Conservation (phyloP, 64 coral and sea anemone species). For the Catalaphyllia jardinei region DNA sequence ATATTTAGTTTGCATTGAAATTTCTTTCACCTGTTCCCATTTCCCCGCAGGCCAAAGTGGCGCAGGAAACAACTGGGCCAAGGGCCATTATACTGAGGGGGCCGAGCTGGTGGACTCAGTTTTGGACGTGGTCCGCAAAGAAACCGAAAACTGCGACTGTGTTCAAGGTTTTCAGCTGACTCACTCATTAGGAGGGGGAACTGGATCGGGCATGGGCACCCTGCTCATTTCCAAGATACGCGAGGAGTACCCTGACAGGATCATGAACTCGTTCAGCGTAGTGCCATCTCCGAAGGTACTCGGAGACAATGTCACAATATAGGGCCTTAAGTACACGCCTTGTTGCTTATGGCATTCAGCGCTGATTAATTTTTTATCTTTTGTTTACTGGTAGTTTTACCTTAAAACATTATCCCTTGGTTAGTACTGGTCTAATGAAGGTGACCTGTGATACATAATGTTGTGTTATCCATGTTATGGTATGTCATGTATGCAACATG, state of each 20-base stretch:
- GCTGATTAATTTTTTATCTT: too few relatives aligned
- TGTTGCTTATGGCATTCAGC: too few relatives aligned
- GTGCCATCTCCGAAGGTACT: constrained; percentile 61
- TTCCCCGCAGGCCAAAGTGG: constrained; percentile 51
- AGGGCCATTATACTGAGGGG: constrained; percentile 71
- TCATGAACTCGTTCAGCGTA: constrained; percentile 68
- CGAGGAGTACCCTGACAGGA: constrained; percentile 73
- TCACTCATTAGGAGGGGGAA: constrained; percentile 61
- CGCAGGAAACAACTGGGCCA: constrained; percentile 67
- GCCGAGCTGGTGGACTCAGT: constrained; percentile 62
- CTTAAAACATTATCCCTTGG: too few relatives aligned
- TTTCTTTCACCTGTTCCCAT: background rate
- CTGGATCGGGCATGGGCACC: constrained; percentile 71
- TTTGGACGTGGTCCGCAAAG: constrained; percentile 58
- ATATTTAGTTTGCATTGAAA: background rate
- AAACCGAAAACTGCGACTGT: constrained; percentile 68
- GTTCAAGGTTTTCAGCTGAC: constrained; percentile 69
- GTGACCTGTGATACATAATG: too few relatives aligned
- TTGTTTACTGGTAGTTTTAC: too few relatives aligned
- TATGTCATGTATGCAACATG: too few relatives aligned
- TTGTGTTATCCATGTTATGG: too few relatives aligned
- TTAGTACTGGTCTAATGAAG: too few relatives aligned
- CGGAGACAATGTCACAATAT: background rate
- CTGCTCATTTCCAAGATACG: constrained; percentile 65
- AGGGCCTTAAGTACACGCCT: background rate